Conservation (phyloP, 2,888 invertebrate genomes). For the Spodoptera picta region DNA sequence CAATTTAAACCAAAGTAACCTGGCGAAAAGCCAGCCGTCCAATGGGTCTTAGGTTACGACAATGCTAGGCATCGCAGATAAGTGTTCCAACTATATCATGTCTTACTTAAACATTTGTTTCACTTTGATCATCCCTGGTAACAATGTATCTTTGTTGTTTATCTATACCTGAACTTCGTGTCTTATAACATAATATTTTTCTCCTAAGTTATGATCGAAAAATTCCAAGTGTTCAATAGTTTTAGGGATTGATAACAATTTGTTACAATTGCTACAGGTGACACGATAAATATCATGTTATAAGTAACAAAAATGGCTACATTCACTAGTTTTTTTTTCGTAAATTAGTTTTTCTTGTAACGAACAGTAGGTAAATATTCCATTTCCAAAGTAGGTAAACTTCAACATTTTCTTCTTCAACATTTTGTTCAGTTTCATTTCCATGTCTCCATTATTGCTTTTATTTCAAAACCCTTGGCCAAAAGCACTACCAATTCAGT, state of each 20-base stretch:
- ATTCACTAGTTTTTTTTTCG: neutral
- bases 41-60: constrained; percentile 72
- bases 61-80: constrained; percentile 75
- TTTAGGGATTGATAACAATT: too few relatives aligned
- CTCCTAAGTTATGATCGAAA: too few relatives aligned
- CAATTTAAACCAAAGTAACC: constrained; percentile 79
- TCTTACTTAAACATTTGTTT: constrained; percentile 63
- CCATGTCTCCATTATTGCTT: constrained; percentile 9
- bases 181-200: too few relatives aligned
- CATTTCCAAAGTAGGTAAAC: neutral
- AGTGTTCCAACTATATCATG: constrained; percentile 72
- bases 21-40: constrained; percentile 79
- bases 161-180: too few relatives aligned
- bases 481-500: constrained; percentile 28
- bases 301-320: too few relatives aligned
- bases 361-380: neutral
- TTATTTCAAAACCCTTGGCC: constrained; percentile 28
- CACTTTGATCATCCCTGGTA: constrained; percentile 51
- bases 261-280: too few relatives aligned
- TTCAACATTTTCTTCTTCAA: constrained; percentile 7
- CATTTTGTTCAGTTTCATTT: constrained; percentile 16
- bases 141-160: constrained; percentile 1
- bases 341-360: constrained; percentile 5
- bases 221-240: too few relatives aligned
- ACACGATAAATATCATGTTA: too few relatives aligned